These are phyloP conservation scores for Triops cancriformis DNA, from an alignment of 1,140 invertebrate genomes.

Conservation along the genomic window DNA sequence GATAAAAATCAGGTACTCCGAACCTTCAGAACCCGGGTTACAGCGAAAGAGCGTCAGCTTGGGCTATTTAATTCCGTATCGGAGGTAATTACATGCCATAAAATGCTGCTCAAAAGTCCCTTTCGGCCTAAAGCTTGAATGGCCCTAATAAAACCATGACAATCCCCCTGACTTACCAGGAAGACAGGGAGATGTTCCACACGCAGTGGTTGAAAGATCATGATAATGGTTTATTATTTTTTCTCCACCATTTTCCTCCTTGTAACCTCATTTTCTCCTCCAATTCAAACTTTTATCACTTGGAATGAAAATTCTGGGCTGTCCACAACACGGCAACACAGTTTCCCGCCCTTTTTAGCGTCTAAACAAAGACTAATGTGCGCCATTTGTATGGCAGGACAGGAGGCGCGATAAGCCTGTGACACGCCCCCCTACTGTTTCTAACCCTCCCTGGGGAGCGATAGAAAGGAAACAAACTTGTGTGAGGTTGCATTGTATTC, in stretches of 20 bases:
- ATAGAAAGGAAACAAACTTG: too few relatives aligned
- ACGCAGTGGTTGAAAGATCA: too few relatives aligned
- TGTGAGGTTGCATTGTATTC: not conserved
- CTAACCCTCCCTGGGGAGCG: not conserved
- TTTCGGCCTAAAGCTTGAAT: not conserved
- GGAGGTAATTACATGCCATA: not conserved
- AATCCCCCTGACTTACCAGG: not conserved
- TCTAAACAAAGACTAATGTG: not conserved
- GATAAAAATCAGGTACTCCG: not conserved
- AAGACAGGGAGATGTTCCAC: too few relatives aligned
- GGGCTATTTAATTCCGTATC: not conserved
- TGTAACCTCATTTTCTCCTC: too few relatives aligned
- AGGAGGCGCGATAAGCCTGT: not conserved
- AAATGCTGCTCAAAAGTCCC: not conserved
- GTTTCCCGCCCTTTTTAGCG: too few relatives aligned
- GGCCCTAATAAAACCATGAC: constrained; percentile 13
- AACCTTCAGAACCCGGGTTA: not conserved
- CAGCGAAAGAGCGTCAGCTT: not conserved
- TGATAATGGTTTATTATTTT: too few relatives aligned
- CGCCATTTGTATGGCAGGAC: not conserved
- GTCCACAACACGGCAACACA: too few relatives aligned
- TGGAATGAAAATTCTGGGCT: too few relatives aligned
- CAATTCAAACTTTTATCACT: too few relatives aligned
- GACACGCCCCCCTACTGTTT: constrained; percentile 11
- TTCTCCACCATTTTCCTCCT: too few relatives aligned